phyloP scores from a whole-genome alignment of 2,797 vertebrate species.

The Lepilemur ruficaudatus region DNA sequence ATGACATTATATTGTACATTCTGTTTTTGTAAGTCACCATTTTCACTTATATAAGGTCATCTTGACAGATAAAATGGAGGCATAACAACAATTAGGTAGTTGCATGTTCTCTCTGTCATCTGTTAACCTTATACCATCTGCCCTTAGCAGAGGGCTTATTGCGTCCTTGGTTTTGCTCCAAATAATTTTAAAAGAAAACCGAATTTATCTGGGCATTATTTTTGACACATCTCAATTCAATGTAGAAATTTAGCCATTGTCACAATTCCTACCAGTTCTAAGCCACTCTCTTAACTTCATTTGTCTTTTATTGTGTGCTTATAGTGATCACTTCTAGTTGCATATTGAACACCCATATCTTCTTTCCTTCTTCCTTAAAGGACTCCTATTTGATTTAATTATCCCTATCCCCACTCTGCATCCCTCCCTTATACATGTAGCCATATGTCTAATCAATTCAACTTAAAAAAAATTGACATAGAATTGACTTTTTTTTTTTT shows the following conservation, averaged over 20 bases:
- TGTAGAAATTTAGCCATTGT: not conserved
- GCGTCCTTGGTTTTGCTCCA: constrained; percentile 42
- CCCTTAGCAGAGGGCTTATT: constrained; percentile 52
- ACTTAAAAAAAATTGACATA: not conserved
- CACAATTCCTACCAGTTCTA: not conserved
- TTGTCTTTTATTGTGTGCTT: not conserved
- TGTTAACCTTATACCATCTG: constrained; percentile 69
- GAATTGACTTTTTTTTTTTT: not conserved
- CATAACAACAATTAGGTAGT: not conserved
- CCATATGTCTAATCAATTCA: not conserved
- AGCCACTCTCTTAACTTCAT: not conserved
- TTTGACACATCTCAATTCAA: constrained; percentile 18
- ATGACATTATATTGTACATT: constrained; percentile 13
- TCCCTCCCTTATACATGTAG: not conserved
- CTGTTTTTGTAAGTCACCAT: constrained; percentile 34
- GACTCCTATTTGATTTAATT: not conserved
- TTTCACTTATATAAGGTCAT: constrained; percentile 47
- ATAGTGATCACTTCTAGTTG: not conserved
- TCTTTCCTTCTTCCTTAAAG: not conserved
- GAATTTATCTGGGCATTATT: constrained; percentile 27
- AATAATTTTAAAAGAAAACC: not conserved
- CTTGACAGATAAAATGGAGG: constrained; percentile 24
- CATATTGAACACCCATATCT: not conserved
- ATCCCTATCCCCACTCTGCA: not conserved
- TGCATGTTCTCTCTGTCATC: constrained; percentile 30